Percentiles rank a stretch among this genome's conserved stretches.
These are phyloP conservation scores for Caenorhabditis sp. DNA, from an alignment of 2,888 invertebrate genomes.

Conservation along the genomic window DNA sequence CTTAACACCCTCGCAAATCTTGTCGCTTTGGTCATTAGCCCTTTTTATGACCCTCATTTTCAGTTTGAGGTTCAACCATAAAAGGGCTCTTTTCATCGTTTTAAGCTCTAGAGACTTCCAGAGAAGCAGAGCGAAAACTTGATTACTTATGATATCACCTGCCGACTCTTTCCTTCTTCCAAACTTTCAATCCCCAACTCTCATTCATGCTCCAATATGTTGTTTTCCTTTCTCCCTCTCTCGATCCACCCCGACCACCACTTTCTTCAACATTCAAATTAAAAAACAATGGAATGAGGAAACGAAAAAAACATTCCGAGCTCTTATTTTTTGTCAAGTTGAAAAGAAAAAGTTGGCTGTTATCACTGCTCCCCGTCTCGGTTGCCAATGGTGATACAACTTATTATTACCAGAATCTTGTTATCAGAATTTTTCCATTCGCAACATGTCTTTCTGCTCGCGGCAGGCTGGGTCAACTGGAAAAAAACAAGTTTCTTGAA, in stretches of 20 bases:
- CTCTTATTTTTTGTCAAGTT: background rate
- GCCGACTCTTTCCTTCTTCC: background rate
- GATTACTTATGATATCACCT: constrained; percentile 54
- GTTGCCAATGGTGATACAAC: constrained; percentile 48
- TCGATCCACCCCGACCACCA: too few relatives aligned
- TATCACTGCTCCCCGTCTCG: background rate
- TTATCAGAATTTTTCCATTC: constrained; percentile 19
- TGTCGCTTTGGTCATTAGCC: background rate
- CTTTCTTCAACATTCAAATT: constrained; percentile 24
- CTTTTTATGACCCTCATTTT: background rate
- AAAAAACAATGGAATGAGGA: constrained; percentile 33
- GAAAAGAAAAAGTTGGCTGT: constrained; percentile 3
- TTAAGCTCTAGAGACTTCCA: constrained; percentile 31
- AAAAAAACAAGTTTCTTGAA: too few relatives aligned
- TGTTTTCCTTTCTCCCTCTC: too few relatives aligned
- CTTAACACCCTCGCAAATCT: background rate
- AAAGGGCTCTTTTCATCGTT: too few relatives aligned
- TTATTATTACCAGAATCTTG: constrained; percentile 35
- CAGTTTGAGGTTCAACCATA: background rate
- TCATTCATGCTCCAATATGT: background rate
- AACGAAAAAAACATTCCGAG: background rate
- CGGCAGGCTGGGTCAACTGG: background rate
- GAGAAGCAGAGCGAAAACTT: constrained; percentile 18
- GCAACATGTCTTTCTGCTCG: background rate
- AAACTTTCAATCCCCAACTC: background rate